phyloP scores from a whole-genome alignment of 2,888 invertebrate species.

The Clepsis dumicolana region DNA sequence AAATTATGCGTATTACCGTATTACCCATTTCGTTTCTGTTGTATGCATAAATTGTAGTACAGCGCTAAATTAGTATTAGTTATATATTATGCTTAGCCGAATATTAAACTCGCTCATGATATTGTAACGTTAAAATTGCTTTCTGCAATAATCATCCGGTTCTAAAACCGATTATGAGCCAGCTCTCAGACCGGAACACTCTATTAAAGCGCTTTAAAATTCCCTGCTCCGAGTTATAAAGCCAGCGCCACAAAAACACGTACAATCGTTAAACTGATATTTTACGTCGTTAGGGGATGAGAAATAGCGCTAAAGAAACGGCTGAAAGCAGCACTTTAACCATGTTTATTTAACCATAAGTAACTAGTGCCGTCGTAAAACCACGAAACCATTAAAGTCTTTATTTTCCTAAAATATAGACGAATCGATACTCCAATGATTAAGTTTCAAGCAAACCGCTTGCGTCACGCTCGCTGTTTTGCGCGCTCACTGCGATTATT shows the following conservation, averaged over 20 bases:
- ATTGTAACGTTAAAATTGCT: conserved; percentile 3
- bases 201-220: conserved; percentile 33
- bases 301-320: conserved; percentile 29
- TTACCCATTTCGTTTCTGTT: not conserved
- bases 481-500: conserved; percentile 11
- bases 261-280: conserved; percentile 43
- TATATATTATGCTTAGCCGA: not conserved
- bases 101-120: not conserved
- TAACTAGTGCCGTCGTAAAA: conserved; percentile 23
- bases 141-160: conserved; percentile 27
- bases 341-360: conserved; percentile 39
- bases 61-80: not conserved
- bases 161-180: conserved; percentile 29
- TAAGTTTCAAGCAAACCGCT: conserved; percentile 35
- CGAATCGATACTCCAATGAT: conserved; percentile 37
- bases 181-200: conserved; percentile 26
- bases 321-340: conserved; percentile 38
- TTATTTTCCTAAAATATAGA: conserved; percentile 26
- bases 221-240: conserved; percentile 31
- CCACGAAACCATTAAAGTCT: conserved; percentile 33
- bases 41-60: not conserved
- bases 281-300: conserved; percentile 37
- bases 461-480: conserved; percentile 34
- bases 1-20: not conserved
- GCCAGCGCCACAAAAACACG: conserved; percentile 36